These are phyloP conservation scores for Canis aureus DNA, from an alignment of 2,113 vertebrate species.

Conservation along the genomic window DNA sequence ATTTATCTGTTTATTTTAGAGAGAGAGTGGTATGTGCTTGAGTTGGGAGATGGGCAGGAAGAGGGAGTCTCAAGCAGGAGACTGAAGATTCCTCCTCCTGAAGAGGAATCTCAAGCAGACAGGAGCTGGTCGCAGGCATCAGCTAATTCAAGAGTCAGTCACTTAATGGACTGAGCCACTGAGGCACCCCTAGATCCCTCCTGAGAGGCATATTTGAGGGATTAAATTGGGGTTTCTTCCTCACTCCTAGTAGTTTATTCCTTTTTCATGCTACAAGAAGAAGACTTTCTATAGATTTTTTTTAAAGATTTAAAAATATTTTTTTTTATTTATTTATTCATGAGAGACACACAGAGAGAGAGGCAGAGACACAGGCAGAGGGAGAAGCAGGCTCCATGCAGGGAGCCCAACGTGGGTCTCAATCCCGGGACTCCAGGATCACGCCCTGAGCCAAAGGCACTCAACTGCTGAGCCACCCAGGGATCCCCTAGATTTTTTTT, in stretches of 20 bases:
- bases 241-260: neutral
- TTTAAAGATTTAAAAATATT: too few relatives aligned
- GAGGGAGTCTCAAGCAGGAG: too few relatives aligned
- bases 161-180: neutral
- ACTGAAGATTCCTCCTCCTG: too few relatives aligned
- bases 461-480: too few relatives aligned
- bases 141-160: neutral
- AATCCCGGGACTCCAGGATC: too few relatives aligned
- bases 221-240: neutral
- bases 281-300: conserved; percentile 34
- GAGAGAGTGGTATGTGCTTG: neutral
- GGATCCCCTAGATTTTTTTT: neutral
- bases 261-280: conserved; percentile 24
- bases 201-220: conserved; percentile 26
- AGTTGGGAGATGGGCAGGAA: neutral
- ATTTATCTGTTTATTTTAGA: neutral
- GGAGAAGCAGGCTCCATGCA: too few relatives aligned
- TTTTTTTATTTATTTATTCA: too few relatives aligned
- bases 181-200: neutral
- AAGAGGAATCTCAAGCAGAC: neutral
- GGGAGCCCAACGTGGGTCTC: too few relatives aligned
- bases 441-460: too few relatives aligned
- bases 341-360: too few relatives aligned
- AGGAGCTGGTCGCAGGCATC: neutral
- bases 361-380: too few relatives aligned